Base-by-base conservation (phyloP, 2,888 invertebrate species). In the Mesoligia furuncula region DNA sequence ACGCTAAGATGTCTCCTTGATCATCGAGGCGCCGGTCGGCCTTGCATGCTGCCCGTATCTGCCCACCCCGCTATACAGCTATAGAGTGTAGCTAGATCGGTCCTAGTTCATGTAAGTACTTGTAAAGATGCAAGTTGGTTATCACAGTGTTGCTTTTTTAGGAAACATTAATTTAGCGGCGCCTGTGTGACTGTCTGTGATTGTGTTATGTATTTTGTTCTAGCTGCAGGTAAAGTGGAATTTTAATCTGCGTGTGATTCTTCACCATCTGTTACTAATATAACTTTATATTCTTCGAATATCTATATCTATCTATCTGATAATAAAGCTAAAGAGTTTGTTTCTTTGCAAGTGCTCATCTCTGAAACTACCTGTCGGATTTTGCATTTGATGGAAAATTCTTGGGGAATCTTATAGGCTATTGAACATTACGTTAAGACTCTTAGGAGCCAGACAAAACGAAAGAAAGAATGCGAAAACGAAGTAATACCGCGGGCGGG, bases 1-100 rank as follows among this genome's bases (percentile, higher is more conserved):
- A 94, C 81, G 87, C 72, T 89, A 92, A 89, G 84, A 83, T 90
- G 79, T 88, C 88, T 87, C 85, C 79, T 89, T 94, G 95, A 93
- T 94, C 94, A 95, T 91, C 93, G 95, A 95, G 95, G 95, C 95
- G 96, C 95, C 95, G 91, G 93, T 88, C 94, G 96, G 95, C 96
- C 96, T 96, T 96, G 96, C 93, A 90, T 91, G 93, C 90, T 87
- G 81, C 86, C 91, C 88, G 91, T 92, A 91, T 85, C 87, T 84
- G 84, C 90, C 91, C 90, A 92, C 91, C 90, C 88, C 86, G 42
- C 84, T 76, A 90, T 88, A 92, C 91, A 91, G 91, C 89, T 77
- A 66, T 75, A 80, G 36, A 64, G 11, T 84, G 59, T 77, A 80
- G 77, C 48, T 84, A 84, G 84, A 80, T 84, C 77, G 36, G 70